These are phyloP conservation scores for Papilio aristodemus DNA, from an alignment of 1,140 invertebrate genomes.

Conservation along the genomic window DNA sequence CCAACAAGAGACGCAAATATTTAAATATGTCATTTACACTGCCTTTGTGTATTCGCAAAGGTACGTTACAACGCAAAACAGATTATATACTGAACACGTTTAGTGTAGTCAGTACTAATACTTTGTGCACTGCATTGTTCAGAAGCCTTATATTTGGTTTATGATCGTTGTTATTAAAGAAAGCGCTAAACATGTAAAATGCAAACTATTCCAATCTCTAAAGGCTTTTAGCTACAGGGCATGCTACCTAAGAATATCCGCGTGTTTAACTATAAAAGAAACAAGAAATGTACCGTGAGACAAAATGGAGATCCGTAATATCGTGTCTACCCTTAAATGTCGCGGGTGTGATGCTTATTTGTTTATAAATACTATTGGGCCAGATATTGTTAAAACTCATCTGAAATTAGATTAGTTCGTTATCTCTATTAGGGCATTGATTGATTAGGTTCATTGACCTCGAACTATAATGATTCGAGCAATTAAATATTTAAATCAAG, in stretches of 20 bases:
- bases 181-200: neutral
- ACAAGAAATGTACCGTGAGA: no score
- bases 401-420: neutral
- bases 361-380: no score
- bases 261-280: no score
- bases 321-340: no score
- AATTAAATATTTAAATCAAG: neutral
- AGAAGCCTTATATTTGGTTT: neutral
- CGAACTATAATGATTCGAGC: neutral
- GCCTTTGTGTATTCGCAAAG: neutral
- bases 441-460: neutral
- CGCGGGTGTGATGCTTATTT: no score
- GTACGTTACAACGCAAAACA: conserved; percentile 4
- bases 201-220: neutral
- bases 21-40: conserved; percentile 3
- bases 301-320: no score
- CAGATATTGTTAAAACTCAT: no score
- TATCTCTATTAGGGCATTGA: neutral
- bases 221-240: no score
- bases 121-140: neutral
- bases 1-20: conserved; percentile 11
- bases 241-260: no score
- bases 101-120: neutral
- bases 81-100: neutral
- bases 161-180: no score